These are phyloP conservation scores for Iguana delicatissima DNA, from an alignment of 2,797 vertebrate species.

Conservation along the genomic window DNA sequence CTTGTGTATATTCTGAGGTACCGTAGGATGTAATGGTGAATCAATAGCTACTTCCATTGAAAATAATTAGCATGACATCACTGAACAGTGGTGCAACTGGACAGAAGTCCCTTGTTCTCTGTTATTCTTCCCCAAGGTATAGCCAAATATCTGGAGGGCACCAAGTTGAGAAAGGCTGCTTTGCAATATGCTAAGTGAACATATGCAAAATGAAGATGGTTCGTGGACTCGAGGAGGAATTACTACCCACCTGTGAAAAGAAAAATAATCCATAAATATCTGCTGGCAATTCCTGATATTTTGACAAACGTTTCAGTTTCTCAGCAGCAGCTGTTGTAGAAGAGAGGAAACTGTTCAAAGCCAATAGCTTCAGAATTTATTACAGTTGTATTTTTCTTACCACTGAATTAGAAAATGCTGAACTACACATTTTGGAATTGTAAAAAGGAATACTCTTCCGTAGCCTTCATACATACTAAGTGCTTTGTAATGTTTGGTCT, in stretches of 20 bases:
- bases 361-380: constrained; percentile 32
- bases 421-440: constrained; percentile 30
- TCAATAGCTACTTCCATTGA: background rate
- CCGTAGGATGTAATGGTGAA: background rate
- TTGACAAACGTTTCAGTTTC: constrained; percentile 30
- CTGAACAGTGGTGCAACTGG: background rate
- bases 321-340: constrained; percentile 21
- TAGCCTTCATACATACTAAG: constrained; percentile 14
- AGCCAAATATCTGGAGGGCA: background rate
- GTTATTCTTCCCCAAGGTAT: background rate
- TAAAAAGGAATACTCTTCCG: constrained; percentile 18
- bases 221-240: background rate
- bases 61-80: background rate
- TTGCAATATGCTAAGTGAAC: background rate
- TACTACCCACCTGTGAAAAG: constrained; percentile 16
- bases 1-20: background rate
- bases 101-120: background rate
- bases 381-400: constrained; percentile 25
- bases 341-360: constrained; percentile 17
- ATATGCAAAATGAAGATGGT: background rate
- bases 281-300: constrained; percentile 17
- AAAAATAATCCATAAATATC: constrained; percentile 34
- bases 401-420: constrained; percentile 45
- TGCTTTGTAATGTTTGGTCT: background rate
- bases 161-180: background rate